Conservation (phyloP, 92 coral and sea anemone species). For the Scolanthus callimorphus region DNA sequence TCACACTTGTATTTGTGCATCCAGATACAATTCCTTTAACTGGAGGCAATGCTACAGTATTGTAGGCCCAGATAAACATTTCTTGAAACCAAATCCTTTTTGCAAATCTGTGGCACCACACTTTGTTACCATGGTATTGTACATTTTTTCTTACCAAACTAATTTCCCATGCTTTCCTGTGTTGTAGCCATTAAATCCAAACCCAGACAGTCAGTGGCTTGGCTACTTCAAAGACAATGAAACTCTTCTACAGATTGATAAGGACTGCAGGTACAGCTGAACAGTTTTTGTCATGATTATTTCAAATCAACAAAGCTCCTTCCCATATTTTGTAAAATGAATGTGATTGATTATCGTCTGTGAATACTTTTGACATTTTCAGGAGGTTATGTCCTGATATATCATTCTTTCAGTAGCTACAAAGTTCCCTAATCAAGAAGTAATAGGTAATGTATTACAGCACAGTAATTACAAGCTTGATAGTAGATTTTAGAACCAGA, state of each 20-base stretch:
- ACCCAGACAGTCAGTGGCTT: conserved; percentile 94
- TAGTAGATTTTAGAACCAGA: background rate
- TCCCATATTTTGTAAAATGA: background rate
- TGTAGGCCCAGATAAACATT: no score
- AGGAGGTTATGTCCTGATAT: conserved; percentile 95
- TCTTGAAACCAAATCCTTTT: no score
- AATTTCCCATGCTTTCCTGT: no score
- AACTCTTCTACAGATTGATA: conserved; percentile 81
- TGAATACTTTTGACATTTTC: no score
- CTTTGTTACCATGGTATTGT: no score
- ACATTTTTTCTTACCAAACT: no score
- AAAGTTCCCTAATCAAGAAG: conserved; percentile 65
- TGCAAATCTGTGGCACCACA: no score
- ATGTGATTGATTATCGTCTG: no score
- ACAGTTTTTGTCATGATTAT: background rate
- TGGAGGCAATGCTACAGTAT: no score
- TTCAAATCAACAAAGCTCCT: background rate
- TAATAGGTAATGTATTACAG: conserved; percentile 71
- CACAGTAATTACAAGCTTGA: background rate
- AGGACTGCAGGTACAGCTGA: conserved; percentile 84
- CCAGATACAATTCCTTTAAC: no score
- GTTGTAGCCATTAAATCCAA: conserved; percentile 88
- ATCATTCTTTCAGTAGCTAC: conserved; percentile 91
- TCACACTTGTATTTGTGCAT: no score
- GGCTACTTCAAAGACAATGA: conserved; percentile 95